Base-by-base conservation (phyloP, 2,888 invertebrate genomes). In the Drosophila subquinaria region DNA sequence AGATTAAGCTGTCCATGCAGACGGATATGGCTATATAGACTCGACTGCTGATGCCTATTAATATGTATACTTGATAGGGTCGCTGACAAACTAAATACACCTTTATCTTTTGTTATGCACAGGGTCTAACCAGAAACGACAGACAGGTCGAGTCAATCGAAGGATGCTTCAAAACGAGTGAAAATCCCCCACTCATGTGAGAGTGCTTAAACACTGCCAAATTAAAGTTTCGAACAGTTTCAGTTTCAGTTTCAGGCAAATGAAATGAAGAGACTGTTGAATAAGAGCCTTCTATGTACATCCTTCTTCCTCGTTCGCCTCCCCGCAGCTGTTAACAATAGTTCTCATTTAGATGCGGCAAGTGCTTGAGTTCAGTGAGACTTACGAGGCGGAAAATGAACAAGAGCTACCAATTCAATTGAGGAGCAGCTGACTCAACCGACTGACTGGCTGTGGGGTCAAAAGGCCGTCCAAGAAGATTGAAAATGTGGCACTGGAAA, bases 311-410 rank as follows among this genome's bases (percentile, higher is more conserved):
- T n/a, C 3, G 4, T 4, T 17, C 17, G 13, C 17, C 33, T 10
- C n/a, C 57, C 27, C 13, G 4, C 47, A 38, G 27, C 57, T 27
- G 36, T 69, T 75, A 81, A 84, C 84, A 84, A 84, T 81, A 75
- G 82, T 81, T 81, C 84, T 84, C 85, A 84, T 85, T 84, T 84
- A 81, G 81, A 69, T 81, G 73, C 81, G 76, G 79, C 76, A 84
- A 84, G 83, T 84, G 84, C 74, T 76, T 69, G 61, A 69, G 72
- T 75, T 82, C 75, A 75, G 63, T 68, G 63, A 68, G 82, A 76
- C 73, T 79, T 82, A 79, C 82, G 74, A 84, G 68, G 81, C 83
- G 82, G 82, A 84, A 84, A 84, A 84, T 84, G 83, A 84, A 82
- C 82, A 83, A 79, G 78, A 72, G 62, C 64, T 17, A 50, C 62